These are phyloP conservation scores for Apeira syringaria DNA, from an alignment of 2,888 invertebrate species.

Conservation along the genomic window DNA sequence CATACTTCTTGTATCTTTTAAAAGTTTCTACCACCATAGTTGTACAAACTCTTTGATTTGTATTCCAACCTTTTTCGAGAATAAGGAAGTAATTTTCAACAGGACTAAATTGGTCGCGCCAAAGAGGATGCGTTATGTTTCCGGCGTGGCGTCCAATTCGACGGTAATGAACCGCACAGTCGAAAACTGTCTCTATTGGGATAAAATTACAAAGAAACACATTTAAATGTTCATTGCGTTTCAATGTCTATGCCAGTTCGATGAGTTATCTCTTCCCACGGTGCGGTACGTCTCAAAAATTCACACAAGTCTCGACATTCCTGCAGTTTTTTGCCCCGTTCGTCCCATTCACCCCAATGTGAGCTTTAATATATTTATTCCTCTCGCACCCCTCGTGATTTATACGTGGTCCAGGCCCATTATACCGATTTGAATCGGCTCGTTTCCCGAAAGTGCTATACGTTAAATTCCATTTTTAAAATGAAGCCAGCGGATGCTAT, in stretches of 20 bases:
- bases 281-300: slow-evolving; percentile 17
- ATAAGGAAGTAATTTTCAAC: slow-evolving; percentile 60
- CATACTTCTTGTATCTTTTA: not conserved
- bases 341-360: slow-evolving; percentile 51
- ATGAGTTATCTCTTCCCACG: slow-evolving; percentile 21
- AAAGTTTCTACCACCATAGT: slow-evolving; percentile 17
- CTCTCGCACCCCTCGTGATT: slow-evolving; percentile 70
- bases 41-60: slow-evolving; percentile 23
- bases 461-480: slow-evolving; percentile 72
- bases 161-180: slow-evolving; percentile 35
- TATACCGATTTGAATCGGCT: slow-evolving; percentile 53
- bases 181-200: slow-evolving; percentile 25
- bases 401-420: slow-evolving; percentile 57
- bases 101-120: slow-evolving; percentile 57
- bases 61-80: slow-evolving; percentile 34
- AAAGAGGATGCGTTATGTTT: slow-evolving; percentile 61
- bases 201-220: slow-evolving; percentile 20
- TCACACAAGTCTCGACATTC: slow-evolving; percentile 38
- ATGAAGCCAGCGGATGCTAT: slow-evolving; percentile 64
- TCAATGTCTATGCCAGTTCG: not conserved
- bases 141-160: slow-evolving; percentile 45
- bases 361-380: slow-evolving; percentile 45
- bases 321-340: slow-evolving; percentile 52
- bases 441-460: slow-evolving; percentile 63
- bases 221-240: slow-evolving; percentile 16